A percentile compares a stretch with the other conserved stretches of the same genome.
Conservation (phyloP, 1,140 invertebrate species). For the Trachymyrmex septentrionalis region DNA sequence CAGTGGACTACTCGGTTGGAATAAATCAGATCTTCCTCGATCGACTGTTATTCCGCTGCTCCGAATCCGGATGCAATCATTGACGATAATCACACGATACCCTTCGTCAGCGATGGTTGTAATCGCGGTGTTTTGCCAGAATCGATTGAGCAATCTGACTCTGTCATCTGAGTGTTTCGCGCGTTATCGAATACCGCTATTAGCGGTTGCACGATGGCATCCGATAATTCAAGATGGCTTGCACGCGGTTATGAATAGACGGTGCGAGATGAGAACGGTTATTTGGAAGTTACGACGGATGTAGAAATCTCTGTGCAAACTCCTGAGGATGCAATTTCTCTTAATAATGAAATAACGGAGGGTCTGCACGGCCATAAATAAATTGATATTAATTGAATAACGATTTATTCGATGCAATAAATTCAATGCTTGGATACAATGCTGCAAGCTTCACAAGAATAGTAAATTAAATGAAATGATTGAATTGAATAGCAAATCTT, state of each 20-base stretch:
- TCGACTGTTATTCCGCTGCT: neutral
- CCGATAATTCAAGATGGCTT: conserved; percentile 63
- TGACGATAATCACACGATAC: neutral
- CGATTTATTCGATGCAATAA: neutral
- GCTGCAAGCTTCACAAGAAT: neutral
- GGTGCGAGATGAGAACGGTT: conserved; percentile 42
- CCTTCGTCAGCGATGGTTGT: neutral
- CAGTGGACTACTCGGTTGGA: neutral
- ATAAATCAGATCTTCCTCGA: conserved; percentile 1
- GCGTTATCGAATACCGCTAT: conserved; percentile 62
- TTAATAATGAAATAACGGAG: conserved; percentile 12
- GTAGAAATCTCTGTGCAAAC: conserved; percentile 12
- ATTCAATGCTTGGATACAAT: neutral
- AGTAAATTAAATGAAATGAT: neutral
- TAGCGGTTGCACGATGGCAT: conserved; percentile 60
- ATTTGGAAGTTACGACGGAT: conserved; percentile 15
- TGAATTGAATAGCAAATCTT: neutral
- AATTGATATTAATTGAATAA: conserved; percentile 31
- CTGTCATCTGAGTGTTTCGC: conserved; percentile 56
- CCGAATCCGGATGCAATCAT: neutral
- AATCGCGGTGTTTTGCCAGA: conserved; percentile 37
- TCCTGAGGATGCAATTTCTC: neutral
- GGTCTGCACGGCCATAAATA: neutral
- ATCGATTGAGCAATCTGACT: conserved; percentile 46
- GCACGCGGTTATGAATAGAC: conserved; percentile 53